Evolutionary conservation across 2,888 invertebrate genomes (phyloP), one percentile per base, ranked within the genome.

Genomic region (Tipula helvola): DNA sequence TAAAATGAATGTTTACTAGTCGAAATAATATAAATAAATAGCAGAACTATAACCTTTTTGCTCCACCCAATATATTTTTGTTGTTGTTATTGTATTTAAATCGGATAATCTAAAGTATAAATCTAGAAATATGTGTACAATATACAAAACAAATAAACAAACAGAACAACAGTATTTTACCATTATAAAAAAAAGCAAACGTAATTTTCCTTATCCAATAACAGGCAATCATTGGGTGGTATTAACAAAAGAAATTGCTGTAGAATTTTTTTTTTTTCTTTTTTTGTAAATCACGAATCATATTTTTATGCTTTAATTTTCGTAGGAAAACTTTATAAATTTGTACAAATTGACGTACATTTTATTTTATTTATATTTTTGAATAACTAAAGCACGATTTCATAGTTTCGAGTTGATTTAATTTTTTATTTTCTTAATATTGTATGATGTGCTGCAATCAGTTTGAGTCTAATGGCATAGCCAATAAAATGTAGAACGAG

Each of bases 191-290:
- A 71, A 4, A 71, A 71, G 71, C 71, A 71, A 28, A 71, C 71
- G 71, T 71, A 71, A 71, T 71, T 71, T 71, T 71, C 71, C 71
- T 71, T 71, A 71, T 71, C 71, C 71, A 71, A 71, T 71, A 71
- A 71, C 71, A 71, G 71, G 71, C 71, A 71, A 71, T 71, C 71
- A 71, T 71, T 71, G 71, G 71, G 71, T 71, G 71, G 71, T 71
- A 71, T 71, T 71, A 71, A 71, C 71, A 71, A 71, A 71, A 71
- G 71, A 71, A 71, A 71, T 71, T 71, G 71, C 28, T 71, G 18
- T 71, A 28, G 71, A 71, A 71, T 28, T 71, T 28, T 71, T 18
- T 71, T 71, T 52, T 44, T 44, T 10, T 52, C 1, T 52, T 52
- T n/a, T 52, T 52, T 3, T 52, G n/a, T n/a, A 52, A 71, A 71